Conservation (phyloP, 2,113 vertebrate species). For the Plotosus lineatus region DNA sequence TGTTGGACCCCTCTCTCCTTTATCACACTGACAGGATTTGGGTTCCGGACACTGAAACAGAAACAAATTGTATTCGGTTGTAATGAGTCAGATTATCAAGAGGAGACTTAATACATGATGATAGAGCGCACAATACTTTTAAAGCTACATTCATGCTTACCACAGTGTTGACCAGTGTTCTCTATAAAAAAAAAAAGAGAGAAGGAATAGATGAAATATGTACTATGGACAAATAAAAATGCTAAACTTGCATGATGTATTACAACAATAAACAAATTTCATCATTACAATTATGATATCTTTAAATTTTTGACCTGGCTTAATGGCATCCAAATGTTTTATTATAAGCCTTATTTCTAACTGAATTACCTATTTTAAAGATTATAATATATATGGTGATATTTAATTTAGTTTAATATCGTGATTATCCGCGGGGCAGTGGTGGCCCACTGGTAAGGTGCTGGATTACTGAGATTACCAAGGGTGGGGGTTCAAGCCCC, state of each 20-base stretch:
- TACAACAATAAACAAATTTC: background rate
- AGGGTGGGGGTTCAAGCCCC: too few species aligned
- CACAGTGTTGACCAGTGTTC: conserved; percentile 69
- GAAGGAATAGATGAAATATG: background rate
- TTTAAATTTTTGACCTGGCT: background rate
- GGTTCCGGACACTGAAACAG: conserved; percentile 75
- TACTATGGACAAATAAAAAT: background rate
- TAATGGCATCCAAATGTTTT: background rate
- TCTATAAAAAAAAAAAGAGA: conserved; percentile 68
- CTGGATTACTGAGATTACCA: too few species aligned
- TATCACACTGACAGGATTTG: conserved; percentile 78
- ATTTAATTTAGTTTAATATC: too few species aligned
- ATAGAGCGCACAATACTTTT: background rate
- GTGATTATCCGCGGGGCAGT: too few species aligned
- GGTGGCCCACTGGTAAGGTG: too few species aligned
- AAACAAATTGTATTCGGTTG: background rate
- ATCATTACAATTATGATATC: background rate
- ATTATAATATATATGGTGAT: too few species aligned
- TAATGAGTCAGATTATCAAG: background rate
- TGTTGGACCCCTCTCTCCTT: conserved; percentile 75
- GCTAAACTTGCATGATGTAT: background rate
- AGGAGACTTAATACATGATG: background rate
- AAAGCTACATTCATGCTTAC: conserved; percentile 68
- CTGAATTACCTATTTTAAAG: background rate
- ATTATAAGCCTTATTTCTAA: background rate